Evolutionary conservation across 2,888 invertebrate genomes (phyloP), one percentile per base, ranked within the genome.

Genomic region (Drosophila affinis): DNA sequence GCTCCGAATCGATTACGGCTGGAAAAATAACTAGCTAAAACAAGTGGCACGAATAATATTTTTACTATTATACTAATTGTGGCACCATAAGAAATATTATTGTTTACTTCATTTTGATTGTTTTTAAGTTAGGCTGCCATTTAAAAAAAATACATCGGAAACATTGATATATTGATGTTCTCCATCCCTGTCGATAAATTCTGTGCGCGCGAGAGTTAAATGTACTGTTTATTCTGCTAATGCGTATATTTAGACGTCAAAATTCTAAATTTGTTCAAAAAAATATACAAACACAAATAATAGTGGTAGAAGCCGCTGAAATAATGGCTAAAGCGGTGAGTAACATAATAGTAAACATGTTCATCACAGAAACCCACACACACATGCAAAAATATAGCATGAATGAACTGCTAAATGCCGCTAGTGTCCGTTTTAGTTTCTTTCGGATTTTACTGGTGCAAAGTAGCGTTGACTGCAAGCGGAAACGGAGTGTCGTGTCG

Each of bases 401-500:
- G 87, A 88, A 82, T 88, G 82, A 88, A 88, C 69, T 76, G 85
- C 56, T 77, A 24, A 34, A 72, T 48, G 51, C 64, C 49, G 39
- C 56, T 48, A 57, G 48, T 75, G 39, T 53, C 48, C 39, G 57
- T 85, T 71, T 87, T 81, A 82, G 87, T 82, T 78, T 80, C 65
- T 70, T 68, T 83, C 73, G 73, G 80, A 72, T 82, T 83, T 88
- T 88, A 77, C 86, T 86, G 61, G 77, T 79, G 88, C 72, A 65
- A 79, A 82, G 88, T 82, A 75, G 83, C 65, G 53, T 56, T 52
- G 70, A 70, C 57, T 76, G 70, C 78, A 73, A 61, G 52, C 76
- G 59, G 48, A 45, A 73, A 62, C 76, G 54, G 71, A 58, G 52
- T 53, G 53, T 52, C 47, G 54, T 48, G 51, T 58, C 52, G 59